A percentile compares a stretch with the other conserved stretches of the same genome.
phyloP scores from a whole-genome alignment of 2,888 invertebrate genomes.

The Rotaria macrura region DNA sequence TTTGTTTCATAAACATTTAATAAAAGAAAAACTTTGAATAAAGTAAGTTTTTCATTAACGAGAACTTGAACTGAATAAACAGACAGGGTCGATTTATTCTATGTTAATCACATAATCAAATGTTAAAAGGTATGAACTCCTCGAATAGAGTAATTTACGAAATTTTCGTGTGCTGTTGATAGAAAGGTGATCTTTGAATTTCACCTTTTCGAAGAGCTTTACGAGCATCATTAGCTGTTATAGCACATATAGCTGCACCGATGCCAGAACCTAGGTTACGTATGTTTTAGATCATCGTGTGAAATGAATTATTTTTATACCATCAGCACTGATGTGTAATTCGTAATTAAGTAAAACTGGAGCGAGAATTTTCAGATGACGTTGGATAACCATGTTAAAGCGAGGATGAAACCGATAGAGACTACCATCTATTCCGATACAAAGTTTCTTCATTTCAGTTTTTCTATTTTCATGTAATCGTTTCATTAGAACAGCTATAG shows the following conservation, averaged over 20 bases:
- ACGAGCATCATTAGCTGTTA: neutral
- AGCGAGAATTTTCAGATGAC: neutral
- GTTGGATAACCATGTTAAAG: slow-evolving; percentile 16
- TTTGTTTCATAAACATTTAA: no score
- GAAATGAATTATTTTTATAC: neutral
- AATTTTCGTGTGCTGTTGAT: neutral
- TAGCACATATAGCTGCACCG: slow-evolving; percentile 1
- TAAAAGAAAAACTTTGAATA: no score
- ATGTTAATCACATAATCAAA: no score
- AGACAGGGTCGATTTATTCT: no score
- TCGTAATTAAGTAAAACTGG: slow-evolving; percentile 10
- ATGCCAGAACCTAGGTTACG: neutral
- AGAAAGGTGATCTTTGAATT: neutral
- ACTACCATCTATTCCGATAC: slow-evolving; percentile 19
- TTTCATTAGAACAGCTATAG: neutral
- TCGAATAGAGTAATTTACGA: neutral
- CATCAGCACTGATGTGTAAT: slow-evolving; percentile 1
- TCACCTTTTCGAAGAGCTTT: neutral
- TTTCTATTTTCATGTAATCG: neutral
- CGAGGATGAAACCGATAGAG: slow-evolving; percentile 18
- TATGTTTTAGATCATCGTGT: neutral
- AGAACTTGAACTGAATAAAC: no score
- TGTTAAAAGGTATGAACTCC: no score
- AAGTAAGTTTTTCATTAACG: no score
- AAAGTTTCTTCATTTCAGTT: neutral